Conservation (phyloP, 2,888 invertebrate species). For the Sacculina carcini region DNA sequence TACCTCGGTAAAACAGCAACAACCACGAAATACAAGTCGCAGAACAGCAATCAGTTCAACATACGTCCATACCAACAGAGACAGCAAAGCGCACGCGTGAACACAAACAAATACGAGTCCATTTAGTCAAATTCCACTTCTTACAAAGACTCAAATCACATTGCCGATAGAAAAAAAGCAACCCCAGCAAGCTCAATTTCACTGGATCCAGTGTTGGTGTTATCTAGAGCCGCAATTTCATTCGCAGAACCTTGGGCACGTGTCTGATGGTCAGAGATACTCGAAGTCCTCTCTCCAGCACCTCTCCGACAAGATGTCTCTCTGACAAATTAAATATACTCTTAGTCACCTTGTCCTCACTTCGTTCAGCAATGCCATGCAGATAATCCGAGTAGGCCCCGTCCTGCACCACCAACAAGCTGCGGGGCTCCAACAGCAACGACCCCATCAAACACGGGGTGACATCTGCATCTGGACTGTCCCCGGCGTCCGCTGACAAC, state of each 20-base stretch:
- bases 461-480: neutral
- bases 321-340: conserved; percentile 26
- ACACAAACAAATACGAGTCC: too few species aligned
- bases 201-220: too few species aligned
- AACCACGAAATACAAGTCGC: too few species aligned
- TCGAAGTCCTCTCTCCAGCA: conserved; percentile 36
- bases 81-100: too few species aligned
- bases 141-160: too few species aligned
- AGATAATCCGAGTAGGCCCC: conserved; percentile 55
- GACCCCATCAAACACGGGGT: conserved; percentile 28
- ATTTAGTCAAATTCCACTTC: too few species aligned
- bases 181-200: too few species aligned
- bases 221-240: neutral
- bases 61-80: too few species aligned
- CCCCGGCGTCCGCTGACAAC: too few species aligned
- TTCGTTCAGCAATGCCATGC: conserved; percentile 54
- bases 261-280: conserved; percentile 74
- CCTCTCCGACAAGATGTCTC: conserved; percentile 13
- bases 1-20: too few species aligned
- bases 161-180: too few species aligned
- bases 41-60: too few species aligned
- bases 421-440: conserved; percentile 57
- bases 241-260: conserved; percentile 39
- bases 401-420: conserved; percentile 57
- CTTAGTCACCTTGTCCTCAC: conserved; percentile 29